Conservation (phyloP, 2,797 vertebrate species). For the Manis pentadactyla region DNA sequence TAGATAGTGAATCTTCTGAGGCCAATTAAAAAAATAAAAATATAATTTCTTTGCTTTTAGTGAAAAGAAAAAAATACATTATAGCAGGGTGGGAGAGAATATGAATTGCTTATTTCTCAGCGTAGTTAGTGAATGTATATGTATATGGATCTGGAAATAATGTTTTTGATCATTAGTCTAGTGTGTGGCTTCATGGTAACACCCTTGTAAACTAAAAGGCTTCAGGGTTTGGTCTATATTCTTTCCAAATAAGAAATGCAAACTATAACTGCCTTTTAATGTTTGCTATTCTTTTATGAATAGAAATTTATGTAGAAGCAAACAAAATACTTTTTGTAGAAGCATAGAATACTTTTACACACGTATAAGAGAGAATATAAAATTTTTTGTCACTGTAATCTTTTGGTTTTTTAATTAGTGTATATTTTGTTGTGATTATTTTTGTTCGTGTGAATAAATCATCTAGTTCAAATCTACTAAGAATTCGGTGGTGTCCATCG, state of each 20-base stretch:
- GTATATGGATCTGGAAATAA: constrained; percentile 45
- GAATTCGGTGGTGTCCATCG: neutral
- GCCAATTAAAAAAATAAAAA: constrained; percentile 71
- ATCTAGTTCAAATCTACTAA: constrained; percentile 38
- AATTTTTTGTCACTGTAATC: constrained; percentile 32
- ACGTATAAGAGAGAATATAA: constrained; percentile 9
- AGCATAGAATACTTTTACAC: neutral
- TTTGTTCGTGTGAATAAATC: constrained; percentile 78
- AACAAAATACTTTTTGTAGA: constrained; percentile 18
- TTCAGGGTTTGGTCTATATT: constrained; percentile 5
- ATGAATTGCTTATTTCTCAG: constrained; percentile 54
- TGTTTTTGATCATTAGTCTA: constrained; percentile 10
- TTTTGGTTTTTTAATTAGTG: constrained; percentile 70
- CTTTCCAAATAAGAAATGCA: constrained; percentile 65
- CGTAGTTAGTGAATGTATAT: constrained; percentile 59
- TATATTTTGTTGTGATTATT: constrained; percentile 81
- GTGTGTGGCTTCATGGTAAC: constrained; percentile 45
- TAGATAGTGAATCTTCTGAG: constrained; percentile 75
- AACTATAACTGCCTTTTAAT: constrained; percentile 72
- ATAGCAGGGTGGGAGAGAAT: constrained; percentile 9
- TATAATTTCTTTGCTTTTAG: constrained; percentile 71
- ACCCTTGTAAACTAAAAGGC: constrained; percentile 52
- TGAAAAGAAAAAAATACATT: constrained; percentile 8
- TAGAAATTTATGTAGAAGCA: constrained; percentile 37
- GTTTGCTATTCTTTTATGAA: constrained; percentile 67